Evolutionary conservation across 2,113 vertebrate genomes (phyloP).

Genomic region (Rhineura floridana): DNA sequence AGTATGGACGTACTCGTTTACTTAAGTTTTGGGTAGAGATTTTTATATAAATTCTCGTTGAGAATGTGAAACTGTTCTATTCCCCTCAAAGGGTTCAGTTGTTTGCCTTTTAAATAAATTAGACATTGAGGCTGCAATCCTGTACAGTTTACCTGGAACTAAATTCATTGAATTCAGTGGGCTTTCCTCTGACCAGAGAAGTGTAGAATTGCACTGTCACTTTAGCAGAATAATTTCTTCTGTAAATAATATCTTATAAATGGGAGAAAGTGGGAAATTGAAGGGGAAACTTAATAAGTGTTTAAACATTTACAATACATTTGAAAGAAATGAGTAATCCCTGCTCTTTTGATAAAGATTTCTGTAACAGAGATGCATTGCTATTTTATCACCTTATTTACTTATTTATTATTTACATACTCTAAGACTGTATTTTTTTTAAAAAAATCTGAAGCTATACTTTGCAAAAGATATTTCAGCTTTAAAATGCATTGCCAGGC

Average conservation of each 20-base stretch:
- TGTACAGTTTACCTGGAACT: neutral
- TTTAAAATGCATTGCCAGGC: constrained; percentile 20
- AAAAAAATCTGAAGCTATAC: neutral
- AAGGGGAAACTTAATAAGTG: neutral
- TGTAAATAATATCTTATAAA: neutral
- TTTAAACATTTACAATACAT: neutral
- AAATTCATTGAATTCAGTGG: neutral
- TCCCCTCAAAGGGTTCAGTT: neutral
- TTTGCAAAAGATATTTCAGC: constrained; percentile 17
- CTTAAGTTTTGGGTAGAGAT: neutral
- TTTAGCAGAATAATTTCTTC: neutral
- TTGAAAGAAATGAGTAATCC: neutral
- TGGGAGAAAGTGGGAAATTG: neutral
- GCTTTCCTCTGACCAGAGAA: neutral
- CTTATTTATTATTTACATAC: neutral
- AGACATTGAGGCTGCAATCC: neutral
- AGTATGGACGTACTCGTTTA: neutral
- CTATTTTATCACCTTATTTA: neutral
- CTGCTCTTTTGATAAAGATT: neutral
- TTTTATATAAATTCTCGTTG: neutral
- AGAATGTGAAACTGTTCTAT: neutral
- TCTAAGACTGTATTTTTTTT: neutral
- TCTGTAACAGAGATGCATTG: neutral
- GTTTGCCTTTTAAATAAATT: neutral
- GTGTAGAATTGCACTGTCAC: neutral